Base-by-base conservation (phyloP, 2,113 vertebrate species). In the Abramis brama region DNA sequence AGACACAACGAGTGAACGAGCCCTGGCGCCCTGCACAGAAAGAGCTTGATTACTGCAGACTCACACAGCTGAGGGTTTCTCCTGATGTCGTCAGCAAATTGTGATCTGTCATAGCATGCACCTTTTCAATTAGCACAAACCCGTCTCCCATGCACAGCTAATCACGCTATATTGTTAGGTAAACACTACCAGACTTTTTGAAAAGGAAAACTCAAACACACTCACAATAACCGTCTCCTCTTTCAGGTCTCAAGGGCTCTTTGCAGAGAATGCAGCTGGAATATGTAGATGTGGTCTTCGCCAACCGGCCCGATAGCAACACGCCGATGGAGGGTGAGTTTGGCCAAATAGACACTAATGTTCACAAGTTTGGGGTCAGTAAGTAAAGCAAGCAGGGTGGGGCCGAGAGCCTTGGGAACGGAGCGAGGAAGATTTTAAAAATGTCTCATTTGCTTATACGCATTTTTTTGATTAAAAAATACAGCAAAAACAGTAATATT, bases 311-410 rank as follows among this genome's bases (percentile, higher is more conserved):
- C 0, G 98, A 99, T 92, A 97, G 94, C 89, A 99, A 99, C 86
- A 99, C 98, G 5, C 98, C 98, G 23, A 99, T 99, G 98, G 98
- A 99, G 95, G 98, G 98, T 99, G 47, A 96, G 97, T 94, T 86
- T 45, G 59, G 15, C 21, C 19, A 23, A 8, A 57, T 57, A 21
- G 23, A 9, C 55, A 57, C 55, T 23, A 23, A 21, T 21, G 19
- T 23, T 9, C 55, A 23, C 55, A 57, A 57, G 19, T 57, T 57
- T 57, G 55, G 19, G 55, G 19, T 57, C 6, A 1, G 19, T 57
- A 3, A 23, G 7, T 57, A 21, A 3, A 21, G 19, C 55, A 57
- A 57, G 55, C 55, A 21, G 19, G 6, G 55, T 1, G 19, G 4
- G 52, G 5, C 17, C 52, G 17, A 55, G 17, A 55, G 52, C 52